These are phyloP conservation scores for Drosophila sturtevanti DNA, from an alignment of 1,140 invertebrate species.

Conservation along the genomic window DNA sequence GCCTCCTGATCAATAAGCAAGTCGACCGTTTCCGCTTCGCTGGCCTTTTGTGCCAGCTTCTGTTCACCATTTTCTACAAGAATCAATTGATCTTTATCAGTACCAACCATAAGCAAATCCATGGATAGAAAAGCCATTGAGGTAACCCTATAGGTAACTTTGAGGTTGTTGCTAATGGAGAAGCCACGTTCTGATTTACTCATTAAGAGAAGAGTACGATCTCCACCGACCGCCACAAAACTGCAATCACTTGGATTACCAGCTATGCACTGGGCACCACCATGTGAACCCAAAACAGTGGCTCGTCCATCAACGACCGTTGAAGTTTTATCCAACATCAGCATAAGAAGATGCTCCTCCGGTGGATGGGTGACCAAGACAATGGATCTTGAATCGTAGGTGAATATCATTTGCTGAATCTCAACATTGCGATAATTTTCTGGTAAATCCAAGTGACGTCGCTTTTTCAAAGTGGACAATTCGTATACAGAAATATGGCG, in stretches of 20 bases:
- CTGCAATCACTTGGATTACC: conserved; percentile 88
- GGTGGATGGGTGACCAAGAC: conserved; percentile 88
- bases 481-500: conserved; percentile 84
- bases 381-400: conserved; percentile 88
- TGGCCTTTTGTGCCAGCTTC: conserved; percentile 85
- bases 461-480: conserved; percentile 84
- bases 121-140: conserved; percentile 87
- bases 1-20: conserved; percentile 79
- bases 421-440: conserved; percentile 82
- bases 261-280: conserved; percentile 68
- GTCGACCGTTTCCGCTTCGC: conserved; percentile 83
- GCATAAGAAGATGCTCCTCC: conserved; percentile 89
- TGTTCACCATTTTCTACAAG: conserved; percentile 90
- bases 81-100: conserved; percentile 87
- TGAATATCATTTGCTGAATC: conserved; percentile 88
- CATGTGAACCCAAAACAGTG: conserved; percentile 84
- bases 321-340: conserved; percentile 90
- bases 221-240: conserved; percentile 88
- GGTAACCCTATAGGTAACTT: conserved; percentile 87
- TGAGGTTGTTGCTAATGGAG: conserved; percentile 88
- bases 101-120: conserved; percentile 89
- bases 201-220: conserved; percentile 87
- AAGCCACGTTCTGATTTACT: conserved; percentile 89
- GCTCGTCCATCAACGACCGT: conserved; percentile 87
- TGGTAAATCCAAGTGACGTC: conserved; percentile 84